Evolutionary conservation across 2,888 invertebrate genomes (phyloP).

Genomic region (Heliothis peltigera): DNA sequence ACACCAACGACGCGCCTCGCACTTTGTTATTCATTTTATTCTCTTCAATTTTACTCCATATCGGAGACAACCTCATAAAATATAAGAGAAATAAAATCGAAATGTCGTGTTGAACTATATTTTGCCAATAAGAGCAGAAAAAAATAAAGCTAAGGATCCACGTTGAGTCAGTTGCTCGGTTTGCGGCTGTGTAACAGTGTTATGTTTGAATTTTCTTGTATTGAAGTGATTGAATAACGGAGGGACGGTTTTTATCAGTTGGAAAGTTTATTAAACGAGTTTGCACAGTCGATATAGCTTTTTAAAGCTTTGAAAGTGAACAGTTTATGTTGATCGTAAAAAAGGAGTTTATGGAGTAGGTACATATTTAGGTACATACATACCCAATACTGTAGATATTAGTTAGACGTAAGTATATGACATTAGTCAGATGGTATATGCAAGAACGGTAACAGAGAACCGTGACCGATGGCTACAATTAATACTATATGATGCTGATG

Average conservation of each 20-base stretch:
- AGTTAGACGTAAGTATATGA: neutral
- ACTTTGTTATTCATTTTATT: constrained; percentile 44
- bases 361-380: too few relatives aligned
- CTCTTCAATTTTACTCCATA: constrained; percentile 44
- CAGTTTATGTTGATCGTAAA: constrained; percentile 15
- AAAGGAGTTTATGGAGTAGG: too few relatives aligned
- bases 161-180: constrained; percentile 32
- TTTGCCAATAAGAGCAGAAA: constrained; percentile 32
- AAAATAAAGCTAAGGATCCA: constrained; percentile 44
- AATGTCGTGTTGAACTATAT: constrained; percentile 33
- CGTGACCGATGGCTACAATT: constrained; percentile 16
- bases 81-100: constrained; percentile 39
- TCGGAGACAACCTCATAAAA: constrained; percentile 39
- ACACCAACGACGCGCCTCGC: constrained; percentile 56
- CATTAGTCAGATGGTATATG: constrained; percentile 10
- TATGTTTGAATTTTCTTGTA: constrained; percentile 24
- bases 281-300: constrained; percentile 18
- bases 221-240: constrained; percentile 30
- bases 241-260: constrained; percentile 24
- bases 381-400: too few relatives aligned
- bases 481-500: constrained; percentile 3
- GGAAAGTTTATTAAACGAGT: constrained; percentile 18
- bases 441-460: neutral
- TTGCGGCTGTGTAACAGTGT: constrained; percentile 26
- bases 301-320: constrained; percentile 5